phyloP scores from a whole-genome alignment of 2,113 vertebrate species.

The Misgurnus mizolepis region DNA sequence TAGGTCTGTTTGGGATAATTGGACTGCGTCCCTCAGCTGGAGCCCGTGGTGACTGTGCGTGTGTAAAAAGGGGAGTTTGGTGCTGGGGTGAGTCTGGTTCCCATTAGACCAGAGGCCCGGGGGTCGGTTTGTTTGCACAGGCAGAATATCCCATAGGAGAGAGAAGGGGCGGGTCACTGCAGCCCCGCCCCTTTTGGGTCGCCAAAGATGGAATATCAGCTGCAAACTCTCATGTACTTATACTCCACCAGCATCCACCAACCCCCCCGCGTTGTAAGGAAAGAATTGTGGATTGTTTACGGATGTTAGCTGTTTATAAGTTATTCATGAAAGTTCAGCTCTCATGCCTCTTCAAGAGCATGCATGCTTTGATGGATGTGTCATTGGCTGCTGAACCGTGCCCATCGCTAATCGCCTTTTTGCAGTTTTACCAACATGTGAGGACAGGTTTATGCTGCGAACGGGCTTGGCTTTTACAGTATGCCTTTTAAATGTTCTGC shows the following conservation, averaged over 20 bases:
- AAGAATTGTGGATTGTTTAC: conserved; percentile 70
- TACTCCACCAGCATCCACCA: conserved; percentile 39
- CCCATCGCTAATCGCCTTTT: conserved; percentile 55
- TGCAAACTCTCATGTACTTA: conserved; percentile 60
- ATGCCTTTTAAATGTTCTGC: neutral
- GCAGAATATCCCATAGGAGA: conserved; percentile 71
- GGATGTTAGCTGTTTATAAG: conserved; percentile 70
- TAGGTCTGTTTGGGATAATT: conserved; percentile 80
- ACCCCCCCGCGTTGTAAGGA: conserved; percentile 58
- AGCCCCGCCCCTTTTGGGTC: conserved; percentile 63
- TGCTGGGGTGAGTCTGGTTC: conserved; percentile 75
- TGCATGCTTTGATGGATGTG: conserved; percentile 50
- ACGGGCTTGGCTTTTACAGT: conserved; percentile 61
- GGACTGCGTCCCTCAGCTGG: conserved; percentile 72
- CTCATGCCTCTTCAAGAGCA: neutral
- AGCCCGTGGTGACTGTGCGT: conserved; percentile 56
- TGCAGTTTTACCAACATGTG: conserved; percentile 61
- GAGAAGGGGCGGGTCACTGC: conserved; percentile 50
- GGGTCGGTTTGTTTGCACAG: conserved; percentile 73
- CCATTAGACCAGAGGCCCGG: conserved; percentile 76
- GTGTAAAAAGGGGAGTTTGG: conserved; percentile 51
- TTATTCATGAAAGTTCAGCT: conserved; percentile 58
- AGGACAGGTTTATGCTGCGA: conserved; percentile 64
- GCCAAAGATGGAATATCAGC: conserved; percentile 65
- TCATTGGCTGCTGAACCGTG: conserved; percentile 54